phyloP scores from a whole-genome alignment of 1,140 invertebrate species.

The Chrysomallon squamiferum region DNA sequence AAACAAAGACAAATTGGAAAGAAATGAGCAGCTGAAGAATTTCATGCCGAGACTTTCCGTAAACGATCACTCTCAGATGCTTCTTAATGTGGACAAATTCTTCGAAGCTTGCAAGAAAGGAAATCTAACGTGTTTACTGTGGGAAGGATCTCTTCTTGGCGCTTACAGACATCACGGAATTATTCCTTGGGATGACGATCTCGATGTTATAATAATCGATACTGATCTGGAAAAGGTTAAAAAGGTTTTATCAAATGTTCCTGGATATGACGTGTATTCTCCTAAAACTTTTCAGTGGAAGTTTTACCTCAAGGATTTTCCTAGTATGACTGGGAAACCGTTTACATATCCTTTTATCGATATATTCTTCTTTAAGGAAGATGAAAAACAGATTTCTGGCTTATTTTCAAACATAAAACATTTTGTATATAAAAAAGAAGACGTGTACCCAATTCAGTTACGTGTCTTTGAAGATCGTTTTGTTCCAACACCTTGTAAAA shows the following conservation, averaged over 20 bases:
- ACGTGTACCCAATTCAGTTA: no score
- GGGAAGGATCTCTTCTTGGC: conserved; percentile 38
- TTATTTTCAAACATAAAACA: no score
- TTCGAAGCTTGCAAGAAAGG: neutral
- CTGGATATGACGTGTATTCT: conserved; percentile 1
- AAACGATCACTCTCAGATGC: neutral
- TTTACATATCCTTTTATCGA: no score
- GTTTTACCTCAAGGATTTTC: conserved; percentile 10
- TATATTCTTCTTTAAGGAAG: no score
- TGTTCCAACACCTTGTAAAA: no score
- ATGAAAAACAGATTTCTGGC: no score
- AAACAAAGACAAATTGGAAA: no score
- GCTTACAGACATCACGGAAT: conserved; percentile 36
- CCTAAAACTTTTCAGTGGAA: conserved; percentile 20
- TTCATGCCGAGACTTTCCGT: no score
- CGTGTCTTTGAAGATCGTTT: no score
- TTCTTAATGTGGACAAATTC: conserved; percentile 12
- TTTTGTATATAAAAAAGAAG: no score
- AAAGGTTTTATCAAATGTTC: conserved; percentile 6
- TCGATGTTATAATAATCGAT: conserved; percentile 33
- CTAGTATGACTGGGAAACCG: no score
- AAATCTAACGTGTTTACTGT: conserved; percentile 33
- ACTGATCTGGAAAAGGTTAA: conserved; percentile 9
- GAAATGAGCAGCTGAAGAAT: conserved; percentile 21
- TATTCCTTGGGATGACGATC: conserved; percentile 47